Evolutionary conservation across 2,113 vertebrate species (phyloP), one percentile per base, ranked within the genome.

Genomic region (Typhlomys cinereus): DNA sequence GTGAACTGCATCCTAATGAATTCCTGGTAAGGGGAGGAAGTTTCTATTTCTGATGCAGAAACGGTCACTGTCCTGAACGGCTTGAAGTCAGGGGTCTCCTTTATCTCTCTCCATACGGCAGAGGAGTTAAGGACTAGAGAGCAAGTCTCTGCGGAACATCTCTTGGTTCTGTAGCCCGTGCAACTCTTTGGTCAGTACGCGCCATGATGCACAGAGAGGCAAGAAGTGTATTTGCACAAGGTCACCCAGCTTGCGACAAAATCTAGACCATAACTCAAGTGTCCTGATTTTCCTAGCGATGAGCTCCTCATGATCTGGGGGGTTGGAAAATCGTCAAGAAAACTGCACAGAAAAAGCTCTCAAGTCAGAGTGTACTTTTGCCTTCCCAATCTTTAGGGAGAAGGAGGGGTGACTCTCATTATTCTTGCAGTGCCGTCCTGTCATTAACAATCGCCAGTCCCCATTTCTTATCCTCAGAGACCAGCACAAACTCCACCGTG

Each of bases 361-460:
- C 14, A 70, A 66, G 23, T 79, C 75, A 73, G 15, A 70, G 59
- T 93, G 74, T 93, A 66, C 69, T 78, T 91, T 46, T 85, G 59
- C 80, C 83, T 82, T 57, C 29, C 74, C 41, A 74, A 61, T 80
- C 93, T 76, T 78, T 39, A 67, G 92, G 94, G 94, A 86, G 62
- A 76, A 95, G 39, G 70, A 95, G 62, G 69, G 85, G 93, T 46
- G 25, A 66, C 61, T 89, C 75, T 93, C 94, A 96, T 96, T 95
- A 87, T 41, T 96, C 93, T 91, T 92, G 54, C 91, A 91, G 81
- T 27, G 64, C 94, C 94, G n/a, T 34, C 75, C 91, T 96, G 92
- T 95, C 96, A 93, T 74, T 74, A 92, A 81, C 75, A 94, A 95
- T 67, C 89, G 91, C 52, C 48, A 64, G 80, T 41, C 71, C 54